Percentiles rank a stretch among this genome's conserved stretches.
Conservation (phyloP, 1,140 invertebrate species). For the Andrena cerasifolii region DNA sequence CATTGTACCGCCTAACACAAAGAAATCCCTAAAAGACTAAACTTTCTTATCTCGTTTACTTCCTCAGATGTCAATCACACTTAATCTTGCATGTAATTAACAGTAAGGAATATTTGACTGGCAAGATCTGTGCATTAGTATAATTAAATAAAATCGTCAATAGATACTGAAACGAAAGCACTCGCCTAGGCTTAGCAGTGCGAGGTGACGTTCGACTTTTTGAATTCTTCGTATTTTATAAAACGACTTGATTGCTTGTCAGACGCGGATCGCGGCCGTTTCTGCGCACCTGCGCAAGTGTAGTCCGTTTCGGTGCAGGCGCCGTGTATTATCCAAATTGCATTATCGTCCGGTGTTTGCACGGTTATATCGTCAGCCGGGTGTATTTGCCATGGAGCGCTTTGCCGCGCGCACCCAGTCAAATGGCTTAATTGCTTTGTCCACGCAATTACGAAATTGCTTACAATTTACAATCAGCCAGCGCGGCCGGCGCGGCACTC, state of each 20-base stretch:
- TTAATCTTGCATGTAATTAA: no score
- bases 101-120: neutral
- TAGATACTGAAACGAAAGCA: neutral
- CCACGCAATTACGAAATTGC: slow-evolving; percentile 78
- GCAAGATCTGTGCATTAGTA: no score
- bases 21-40: no score
- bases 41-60: no score
- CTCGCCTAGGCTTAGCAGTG: neutral
- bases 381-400: slow-evolving; percentile 69
- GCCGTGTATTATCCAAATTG: slow-evolving; percentile 75
- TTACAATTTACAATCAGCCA: slow-evolving; percentile 77
- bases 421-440: slow-evolving; percentile 78
- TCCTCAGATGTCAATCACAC: no score
- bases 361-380: slow-evolving; percentile 70
- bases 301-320: slow-evolving; percentile 36
- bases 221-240: slow-evolving; percentile 61
- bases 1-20: no score
- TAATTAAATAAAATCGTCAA: neutral
- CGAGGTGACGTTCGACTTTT: slow-evolving; percentile 52
- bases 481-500: slow-evolving; percentile 34
- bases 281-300: slow-evolving; percentile 52
- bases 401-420: slow-evolving; percentile 68
- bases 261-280: slow-evolving; percentile 29
- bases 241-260: slow-evolving; percentile 52
- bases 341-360: slow-evolving; percentile 74